These are phyloP conservation scores for Eunapius fragilis DNA, from an alignment of 37 sponge, comb jelly and placozoan species.

Conservation along the genomic window DNA sequence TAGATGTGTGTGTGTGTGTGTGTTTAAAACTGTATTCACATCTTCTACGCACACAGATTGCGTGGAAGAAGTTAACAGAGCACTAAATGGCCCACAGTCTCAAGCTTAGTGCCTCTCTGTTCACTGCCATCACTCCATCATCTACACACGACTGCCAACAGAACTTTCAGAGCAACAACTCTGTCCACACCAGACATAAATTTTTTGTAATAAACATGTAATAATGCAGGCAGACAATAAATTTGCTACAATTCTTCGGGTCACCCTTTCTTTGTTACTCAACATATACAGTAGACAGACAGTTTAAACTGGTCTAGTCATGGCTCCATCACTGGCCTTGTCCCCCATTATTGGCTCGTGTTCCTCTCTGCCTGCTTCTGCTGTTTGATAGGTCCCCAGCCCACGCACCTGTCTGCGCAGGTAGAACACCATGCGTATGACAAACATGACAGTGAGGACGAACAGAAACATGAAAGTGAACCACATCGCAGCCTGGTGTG, in stretches of 20 bases:
- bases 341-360: neutral
- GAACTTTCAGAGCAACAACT: too few species aligned
- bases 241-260: too few species aligned
- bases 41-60: slow-evolving; percentile 20
- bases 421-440: neutral
- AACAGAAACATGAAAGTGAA: neutral
- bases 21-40: neutral
- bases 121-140: neutral
- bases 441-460: neutral
- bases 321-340: neutral
- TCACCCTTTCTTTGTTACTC: too few species aligned
- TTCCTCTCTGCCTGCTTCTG: neutral
- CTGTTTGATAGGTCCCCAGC: neutral
- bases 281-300: neutral
- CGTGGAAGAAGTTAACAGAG: slow-evolving; percentile 52
- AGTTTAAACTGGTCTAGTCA: neutral
- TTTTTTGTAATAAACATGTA: neutral
- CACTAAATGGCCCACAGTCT: too few species aligned
- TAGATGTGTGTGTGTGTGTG: slow-evolving; percentile 13
- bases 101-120: too few species aligned
- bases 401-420: neutral
- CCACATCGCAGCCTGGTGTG: neutral
- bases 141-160: too few species aligned
- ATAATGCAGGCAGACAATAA: too few species aligned
- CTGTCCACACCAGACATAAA: neutral